phyloP scores from a whole-genome alignment of 2,888 invertebrate genomes.

The Drosophila recens region DNA sequence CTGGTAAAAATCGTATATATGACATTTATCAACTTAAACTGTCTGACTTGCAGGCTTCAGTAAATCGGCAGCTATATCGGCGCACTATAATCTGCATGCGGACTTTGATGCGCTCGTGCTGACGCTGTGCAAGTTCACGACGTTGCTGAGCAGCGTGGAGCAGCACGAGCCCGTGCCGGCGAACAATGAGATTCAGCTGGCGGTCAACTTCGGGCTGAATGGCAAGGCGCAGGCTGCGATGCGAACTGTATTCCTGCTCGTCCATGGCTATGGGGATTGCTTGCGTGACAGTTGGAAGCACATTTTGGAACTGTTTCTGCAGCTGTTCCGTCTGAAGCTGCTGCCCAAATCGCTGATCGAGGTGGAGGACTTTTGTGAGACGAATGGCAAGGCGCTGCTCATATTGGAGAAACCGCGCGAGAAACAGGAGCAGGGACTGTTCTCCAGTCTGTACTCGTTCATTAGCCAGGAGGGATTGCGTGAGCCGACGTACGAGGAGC shows the following conservation, averaged over 20 bases:
- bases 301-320: slow-evolving; percentile 94
- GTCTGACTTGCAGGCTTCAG: slow-evolving; percentile 88
- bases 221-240: slow-evolving; percentile 94
- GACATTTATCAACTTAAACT: background rate
- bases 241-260: slow-evolving; percentile 92
- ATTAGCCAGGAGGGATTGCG: slow-evolving; percentile 90
- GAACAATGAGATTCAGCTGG: slow-evolving; percentile 82
- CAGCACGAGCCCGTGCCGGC: slow-evolving; percentile 82
- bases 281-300: slow-evolving; percentile 97
- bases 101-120: slow-evolving; percentile 97
- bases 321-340: slow-evolving; percentile 93
- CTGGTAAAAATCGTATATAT: too few species aligned
- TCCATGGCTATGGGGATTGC: slow-evolving; percentile 96
- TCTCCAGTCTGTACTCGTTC: slow-evolving; percentile 96
- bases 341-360: slow-evolving; percentile 92
- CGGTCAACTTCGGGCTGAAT: slow-evolving; percentile 90
- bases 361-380: slow-evolving; percentile 97
- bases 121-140: slow-evolving; percentile 97
- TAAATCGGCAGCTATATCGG: slow-evolving; percentile 93
- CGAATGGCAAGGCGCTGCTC: slow-evolving; percentile 93
- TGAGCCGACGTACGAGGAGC: slow-evolving; percentile 94
- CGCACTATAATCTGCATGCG: slow-evolving; percentile 91
- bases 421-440: slow-evolving; percentile 91
- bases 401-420: slow-evolving; percentile 90
- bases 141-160: slow-evolving; percentile 88